phyloP scores from a whole-genome alignment of 2,888 invertebrate genomes.

The Oscheius sp. region DNA sequence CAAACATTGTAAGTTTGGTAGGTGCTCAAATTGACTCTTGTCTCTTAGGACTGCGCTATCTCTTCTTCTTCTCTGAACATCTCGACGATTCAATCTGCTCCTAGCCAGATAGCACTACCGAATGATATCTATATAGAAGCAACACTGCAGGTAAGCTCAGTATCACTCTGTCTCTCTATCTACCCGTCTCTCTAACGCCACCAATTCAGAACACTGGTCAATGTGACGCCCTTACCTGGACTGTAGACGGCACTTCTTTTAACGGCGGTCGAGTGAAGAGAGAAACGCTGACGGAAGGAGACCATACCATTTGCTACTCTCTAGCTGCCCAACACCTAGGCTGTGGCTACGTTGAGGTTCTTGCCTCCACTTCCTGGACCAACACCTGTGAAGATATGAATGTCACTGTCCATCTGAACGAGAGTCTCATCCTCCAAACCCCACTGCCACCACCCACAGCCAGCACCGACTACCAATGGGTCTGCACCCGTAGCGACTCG shows the following conservation, averaged over 20 bases:
- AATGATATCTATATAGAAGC: neutral
- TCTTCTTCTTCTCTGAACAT: conserved; percentile 14
- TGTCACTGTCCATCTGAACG: neutral
- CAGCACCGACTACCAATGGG: conserved; percentile 7
- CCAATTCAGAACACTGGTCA: conserved; percentile 16
- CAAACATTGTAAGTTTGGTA: neutral
- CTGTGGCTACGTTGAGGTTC: conserved; percentile 10
- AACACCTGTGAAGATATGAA: conserved; percentile 9
- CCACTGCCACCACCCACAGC: neutral
- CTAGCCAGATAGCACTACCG: neutral
- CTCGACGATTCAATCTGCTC: neutral
- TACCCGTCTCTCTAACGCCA: neutral
- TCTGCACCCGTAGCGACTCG: neutral
- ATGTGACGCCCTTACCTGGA: conserved; percentile 11
- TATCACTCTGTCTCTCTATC: neutral
- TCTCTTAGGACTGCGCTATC: neutral
- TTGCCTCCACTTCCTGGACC: neutral
- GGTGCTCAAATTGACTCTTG: no score
- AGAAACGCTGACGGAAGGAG: conserved; percentile 14
- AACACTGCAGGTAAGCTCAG: neutral
- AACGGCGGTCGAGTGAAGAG: neutral
- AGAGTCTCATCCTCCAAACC: neutral
- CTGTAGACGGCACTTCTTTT: neutral
- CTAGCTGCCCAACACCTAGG: conserved; percentile 8
- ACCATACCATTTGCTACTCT: conserved; percentile 10